These are phyloP conservation scores for Pseudomyrmex gracilis DNA, from an alignment of 1,140 invertebrate species.

Conservation along the genomic window DNA sequence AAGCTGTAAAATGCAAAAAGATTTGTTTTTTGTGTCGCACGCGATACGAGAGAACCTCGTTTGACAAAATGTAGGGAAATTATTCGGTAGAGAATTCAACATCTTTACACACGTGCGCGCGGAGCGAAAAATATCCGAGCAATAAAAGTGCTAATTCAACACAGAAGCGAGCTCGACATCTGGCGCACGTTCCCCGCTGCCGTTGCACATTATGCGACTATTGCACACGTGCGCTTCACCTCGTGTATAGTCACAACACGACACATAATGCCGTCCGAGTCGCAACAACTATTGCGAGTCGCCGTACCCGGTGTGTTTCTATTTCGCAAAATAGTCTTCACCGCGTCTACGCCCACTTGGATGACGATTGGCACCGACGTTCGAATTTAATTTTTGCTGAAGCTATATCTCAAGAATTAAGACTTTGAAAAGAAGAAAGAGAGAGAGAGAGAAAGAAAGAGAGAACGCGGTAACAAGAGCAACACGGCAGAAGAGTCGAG, in stretches of 20 bases:
- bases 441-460: neutral
- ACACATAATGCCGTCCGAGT: slow-evolving; percentile 54
- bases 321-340: slow-evolving; percentile 63
- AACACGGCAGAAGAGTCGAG: too few species aligned
- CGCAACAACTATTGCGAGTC: slow-evolving; percentile 14
- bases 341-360: neutral
- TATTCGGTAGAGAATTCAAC: neutral
- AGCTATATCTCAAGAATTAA: neutral
- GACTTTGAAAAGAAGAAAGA: neutral
- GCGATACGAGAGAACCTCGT: slow-evolving; percentile 7
- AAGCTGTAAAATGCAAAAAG: slow-evolving; percentile 3
- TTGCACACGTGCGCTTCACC: neutral
- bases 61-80: neutral
- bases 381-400: slow-evolving; percentile 6
- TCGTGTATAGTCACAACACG: slow-evolving; percentile 14
- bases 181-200: slow-evolving; percentile 52
- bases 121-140: slow-evolving; percentile 56
- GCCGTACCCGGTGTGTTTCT: slow-evolving; percentile 7
- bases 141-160: slow-evolving; percentile 69
- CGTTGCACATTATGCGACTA: slow-evolving; percentile 30
- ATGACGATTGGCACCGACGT: slow-evolving; percentile 5
- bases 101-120: slow-evolving; percentile 9
- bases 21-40: neutral
- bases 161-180: slow-evolving; percentile 56
- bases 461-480: neutral